phyloP scores from a whole-genome alignment of 30 jellyfish, hydroid and myxozoan genomes.

The Aurelia sp. region DNA sequence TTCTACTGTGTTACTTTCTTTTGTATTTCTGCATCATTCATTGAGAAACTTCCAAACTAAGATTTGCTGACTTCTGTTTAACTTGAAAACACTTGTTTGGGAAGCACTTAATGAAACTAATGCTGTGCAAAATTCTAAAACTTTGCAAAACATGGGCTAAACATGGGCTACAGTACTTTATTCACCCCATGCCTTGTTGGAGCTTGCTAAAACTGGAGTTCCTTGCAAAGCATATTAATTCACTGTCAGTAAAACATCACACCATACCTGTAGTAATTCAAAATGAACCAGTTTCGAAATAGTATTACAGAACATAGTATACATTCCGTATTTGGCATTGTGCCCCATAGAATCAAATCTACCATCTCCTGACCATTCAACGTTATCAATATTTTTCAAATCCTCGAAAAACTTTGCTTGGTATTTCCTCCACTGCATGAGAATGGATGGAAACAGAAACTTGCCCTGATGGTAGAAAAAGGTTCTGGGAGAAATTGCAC shows the following conservation, averaged over 20 bases:
- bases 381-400: neutral
- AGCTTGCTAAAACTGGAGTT: too few species aligned
- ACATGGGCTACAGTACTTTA: too few species aligned
- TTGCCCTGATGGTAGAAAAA: conserved; percentile 8
- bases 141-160: too few species aligned
- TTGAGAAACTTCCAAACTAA: too few species aligned
- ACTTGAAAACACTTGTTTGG: too few species aligned
- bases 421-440: conserved; percentile 18
- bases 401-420: neutral
- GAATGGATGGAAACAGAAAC: conserved; percentile 26
- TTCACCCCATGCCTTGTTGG: too few species aligned
- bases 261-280: neutral
- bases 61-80: too few species aligned
- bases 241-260: neutral
- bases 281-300: conserved; percentile 14
- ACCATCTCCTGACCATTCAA: conserved; percentile 20
- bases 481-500: conserved; percentile 4
- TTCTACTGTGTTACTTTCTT: too few species aligned
- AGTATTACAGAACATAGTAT: conserved; percentile 5
- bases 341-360: conserved; percentile 7
- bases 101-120: too few species aligned
- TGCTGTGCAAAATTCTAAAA: too few species aligned
- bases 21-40: too few species aligned
- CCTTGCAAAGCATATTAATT: neutral
- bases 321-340: conserved; percentile 18